These are phyloP conservation scores for Pollenia griseotomentosa DNA, from an alignment of 2,888 invertebrate species.

Conservation along the genomic window DNA sequence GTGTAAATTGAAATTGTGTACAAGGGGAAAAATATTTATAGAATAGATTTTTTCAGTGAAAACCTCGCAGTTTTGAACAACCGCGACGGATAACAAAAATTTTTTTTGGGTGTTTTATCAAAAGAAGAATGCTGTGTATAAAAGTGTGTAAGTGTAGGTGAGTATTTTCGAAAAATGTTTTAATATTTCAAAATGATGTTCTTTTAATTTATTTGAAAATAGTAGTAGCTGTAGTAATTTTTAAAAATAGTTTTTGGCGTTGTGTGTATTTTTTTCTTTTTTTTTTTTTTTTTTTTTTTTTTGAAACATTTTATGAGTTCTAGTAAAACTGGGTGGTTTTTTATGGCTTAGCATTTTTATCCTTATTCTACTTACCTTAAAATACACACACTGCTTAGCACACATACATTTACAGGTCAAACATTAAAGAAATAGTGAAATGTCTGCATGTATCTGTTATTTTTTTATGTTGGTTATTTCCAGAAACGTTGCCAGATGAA, in stretches of 20 bases:
- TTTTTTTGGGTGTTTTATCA: slow-evolving; percentile 57
- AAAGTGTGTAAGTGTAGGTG: slow-evolving; percentile 26
- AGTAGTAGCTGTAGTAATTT: neutral
- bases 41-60: slow-evolving; percentile 34
- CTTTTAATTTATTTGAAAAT: neutral
- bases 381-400: slow-evolving; percentile 18
- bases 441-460: slow-evolving; percentile 71
- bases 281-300: neutral
- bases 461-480: slow-evolving; percentile 50
- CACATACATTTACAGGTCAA: slow-evolving; percentile 52
- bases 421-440: slow-evolving; percentile 35
- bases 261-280: too few relatives aligned
- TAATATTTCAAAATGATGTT: neutral
- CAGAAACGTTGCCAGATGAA: slow-evolving; percentile 30
- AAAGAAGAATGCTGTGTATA: slow-evolving; percentile 33
- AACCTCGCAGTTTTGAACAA: slow-evolving; percentile 47
- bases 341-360: slow-evolving; percentile 25
- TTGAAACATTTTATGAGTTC: neutral
- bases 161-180: slow-evolving; percentile 34
- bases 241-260: neutral
- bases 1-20: slow-evolving; percentile 54
- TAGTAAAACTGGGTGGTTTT: slow-evolving; percentile 44
- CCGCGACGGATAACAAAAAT: slow-evolving; percentile 28
- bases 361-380: slow-evolving; percentile 11
- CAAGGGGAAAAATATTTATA: slow-evolving; percentile 50